Conservation (phyloP, 1,140 invertebrate genomes). For the Penaeus indicus region DNA sequence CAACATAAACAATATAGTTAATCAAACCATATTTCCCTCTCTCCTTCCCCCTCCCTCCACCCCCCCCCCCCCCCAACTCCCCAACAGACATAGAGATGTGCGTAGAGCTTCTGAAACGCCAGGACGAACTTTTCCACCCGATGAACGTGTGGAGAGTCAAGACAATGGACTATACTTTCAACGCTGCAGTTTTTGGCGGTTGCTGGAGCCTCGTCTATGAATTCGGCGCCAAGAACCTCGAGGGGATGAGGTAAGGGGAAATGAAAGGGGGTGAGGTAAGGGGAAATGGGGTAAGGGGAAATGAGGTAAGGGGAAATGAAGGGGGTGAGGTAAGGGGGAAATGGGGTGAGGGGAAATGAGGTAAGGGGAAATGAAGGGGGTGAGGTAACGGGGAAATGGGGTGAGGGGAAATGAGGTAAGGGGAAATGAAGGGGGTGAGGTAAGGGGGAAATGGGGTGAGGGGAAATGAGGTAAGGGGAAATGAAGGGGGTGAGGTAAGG, state of each 20-base stretch:
- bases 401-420: conserved; percentile 57
- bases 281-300: background rate
- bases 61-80: background rate
- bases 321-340: background rate
- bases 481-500: background rate
- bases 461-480: conserved; percentile 55
- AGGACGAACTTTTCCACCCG: conserved; percentile 32
- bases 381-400: background rate
- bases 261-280: background rate
- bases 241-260: conserved; percentile 55
- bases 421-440: background rate
- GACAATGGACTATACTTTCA: conserved; percentile 53
- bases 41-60: background rate
- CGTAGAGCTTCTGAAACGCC: conserved; percentile 40
- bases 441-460: background rate
- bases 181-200: conserved; percentile 44
- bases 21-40: background rate
- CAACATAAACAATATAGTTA: no score
- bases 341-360: conserved; percentile 46
- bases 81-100: conserved; percentile 35
- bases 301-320: background rate
- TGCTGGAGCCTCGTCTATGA: conserved; percentile 45
- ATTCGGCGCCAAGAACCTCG: conserved; percentile 44
- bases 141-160: conserved; percentile 57
- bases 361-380: conserved; percentile 13